phyloP scores from a whole-genome alignment of 2,888 invertebrate species.

The Drosophila peninsularis region DNA sequence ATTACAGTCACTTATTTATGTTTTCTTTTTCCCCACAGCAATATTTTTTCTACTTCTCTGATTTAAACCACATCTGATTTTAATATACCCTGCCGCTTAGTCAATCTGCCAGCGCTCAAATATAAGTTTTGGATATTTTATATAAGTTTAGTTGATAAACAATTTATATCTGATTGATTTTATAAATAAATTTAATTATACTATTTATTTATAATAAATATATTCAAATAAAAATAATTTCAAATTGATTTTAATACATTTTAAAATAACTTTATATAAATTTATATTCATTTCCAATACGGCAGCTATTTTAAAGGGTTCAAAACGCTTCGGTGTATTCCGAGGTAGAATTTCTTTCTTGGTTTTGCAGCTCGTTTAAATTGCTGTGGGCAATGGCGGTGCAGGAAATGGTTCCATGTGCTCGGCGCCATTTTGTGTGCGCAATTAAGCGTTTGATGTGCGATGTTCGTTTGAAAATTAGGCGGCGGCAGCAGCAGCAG shows the following conservation, averaged over 20 bases:
- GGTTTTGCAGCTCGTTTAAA: conserved; percentile 20
- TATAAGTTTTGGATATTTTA: neutral
- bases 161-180: no score
- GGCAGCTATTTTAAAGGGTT: conserved; percentile 1
- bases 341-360: neutral
- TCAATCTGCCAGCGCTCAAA: neutral
- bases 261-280: neutral
- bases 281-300: neutral
- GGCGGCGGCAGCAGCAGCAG: neutral
- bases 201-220: no score
- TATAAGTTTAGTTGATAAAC: no score
- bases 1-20: conserved; percentile 74
- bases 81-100: conserved; percentile 23
- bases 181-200: no score
- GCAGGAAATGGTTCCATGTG: conserved; percentile 47
- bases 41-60: conserved; percentile 15
- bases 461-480: conserved; percentile 57
- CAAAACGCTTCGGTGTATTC: conserved; percentile 27
- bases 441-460: conserved; percentile 65
- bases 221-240: no score
- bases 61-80: conserved; percentile 36
- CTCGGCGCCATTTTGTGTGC: conserved; percentile 56
- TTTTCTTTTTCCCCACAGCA: conserved; percentile 49
- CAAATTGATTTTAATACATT: neutral
- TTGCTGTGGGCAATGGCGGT: conserved; percentile 37